Evolutionary conservation across 2,113 vertebrate genomes (phyloP).

Genomic region (Myocastor coypus): DNA sequence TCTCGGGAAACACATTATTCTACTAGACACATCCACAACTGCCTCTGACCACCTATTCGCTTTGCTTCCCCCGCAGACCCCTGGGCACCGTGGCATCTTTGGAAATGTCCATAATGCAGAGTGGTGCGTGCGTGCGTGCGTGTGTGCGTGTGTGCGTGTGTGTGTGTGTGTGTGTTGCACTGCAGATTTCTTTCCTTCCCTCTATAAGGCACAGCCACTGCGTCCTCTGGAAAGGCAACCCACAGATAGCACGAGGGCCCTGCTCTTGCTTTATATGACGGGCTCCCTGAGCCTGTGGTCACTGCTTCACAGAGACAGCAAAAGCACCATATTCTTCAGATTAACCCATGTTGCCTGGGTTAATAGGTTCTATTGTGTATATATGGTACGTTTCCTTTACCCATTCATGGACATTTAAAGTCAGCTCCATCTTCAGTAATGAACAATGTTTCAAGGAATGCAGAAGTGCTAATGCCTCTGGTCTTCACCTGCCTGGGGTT

Average conservation of each 20-base stretch:
- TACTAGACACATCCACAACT: not conserved
- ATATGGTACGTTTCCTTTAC: not conserved
- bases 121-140: too few relatives aligned
- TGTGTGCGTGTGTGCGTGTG: rapidly evolving
- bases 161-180: rapidly evolving
- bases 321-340: not conserved
- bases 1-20: not conserved
- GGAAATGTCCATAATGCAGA: not conserved
- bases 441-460: not conserved
- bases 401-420: not conserved
- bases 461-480: too few relatives aligned
- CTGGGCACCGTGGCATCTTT: not conserved
- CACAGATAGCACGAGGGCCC: not conserved
- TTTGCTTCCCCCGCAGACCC: not conserved
- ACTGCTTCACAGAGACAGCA: not conserved
- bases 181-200: not conserved
- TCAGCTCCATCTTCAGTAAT: not conserved
- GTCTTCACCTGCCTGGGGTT: not conserved
- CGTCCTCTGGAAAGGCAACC: not conserved
- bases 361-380: not conserved
- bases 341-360: not conserved
- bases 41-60: not conserved
- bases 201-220: too few relatives aligned
- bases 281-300: not conserved
- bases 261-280: too few relatives aligned